Base-by-base conservation (phyloP, 2,888 invertebrate species). In the Lissonota sp. region DNA sequence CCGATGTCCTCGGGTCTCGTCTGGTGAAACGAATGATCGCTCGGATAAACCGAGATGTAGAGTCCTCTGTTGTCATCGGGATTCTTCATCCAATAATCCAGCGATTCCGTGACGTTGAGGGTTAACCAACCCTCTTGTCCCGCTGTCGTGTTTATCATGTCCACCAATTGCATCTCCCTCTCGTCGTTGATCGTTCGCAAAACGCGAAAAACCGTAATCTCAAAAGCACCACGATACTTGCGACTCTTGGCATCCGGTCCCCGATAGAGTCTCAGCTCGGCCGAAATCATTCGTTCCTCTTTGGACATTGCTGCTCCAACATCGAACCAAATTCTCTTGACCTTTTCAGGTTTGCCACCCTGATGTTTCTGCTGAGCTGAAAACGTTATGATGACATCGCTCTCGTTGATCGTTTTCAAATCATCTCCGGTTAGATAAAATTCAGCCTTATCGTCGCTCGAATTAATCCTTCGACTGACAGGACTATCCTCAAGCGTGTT, bases 321-420 rank as follows among this genome's bases (percentile, higher is more conserved):
- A 93, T 98, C 97, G 92, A 98, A 98, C 97, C 97, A 98, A 67
- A 98, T 95, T 73, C 97, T 95, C 86, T 96, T 95, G 0, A 97
- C 97, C 88, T 96, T 95, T 75, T 97, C 97, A 87, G 97, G 96
- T 2, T 96, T 94, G 40, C 96, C 94, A 73, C 95, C 94, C 87
- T 96, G 96, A 90, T 96, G 95, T 90, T 95, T 96, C 79, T 86
- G 86, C 39, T 86, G 85, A 5, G 87, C 85, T 42, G 83, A 95
- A 93, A 98, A 98, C 87, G 97, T 98, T 95, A 98, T 97, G 87
- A 98, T 98, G 86, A 97, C 95, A 93, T 98, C 98, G 90, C 97
- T 97, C 89, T 97, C 95, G 87, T 97, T 96, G 78, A 98, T 96
- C 55, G 96, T 96, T 81, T 95, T 94, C 89, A 96, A 95, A 91